Conservation (phyloP, 2,888 invertebrate species). For the Drosophila melanosoma region DNA sequence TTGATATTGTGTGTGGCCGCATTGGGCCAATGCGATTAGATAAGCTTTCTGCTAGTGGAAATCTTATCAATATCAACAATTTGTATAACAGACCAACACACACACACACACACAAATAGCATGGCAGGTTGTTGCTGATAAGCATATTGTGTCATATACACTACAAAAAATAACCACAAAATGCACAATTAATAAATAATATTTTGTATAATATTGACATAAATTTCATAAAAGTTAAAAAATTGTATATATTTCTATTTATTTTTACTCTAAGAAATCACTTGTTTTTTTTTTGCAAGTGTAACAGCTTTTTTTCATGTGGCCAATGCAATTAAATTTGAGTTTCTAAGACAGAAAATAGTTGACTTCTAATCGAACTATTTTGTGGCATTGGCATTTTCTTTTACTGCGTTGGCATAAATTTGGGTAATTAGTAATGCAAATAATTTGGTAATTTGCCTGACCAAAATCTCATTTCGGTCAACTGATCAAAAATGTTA, state of each 20-base stretch:
- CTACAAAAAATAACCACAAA: background rate
- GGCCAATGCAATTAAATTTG: conserved; percentile 31
- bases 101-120: conserved; percentile 10
- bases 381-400: conserved; percentile 2
- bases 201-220: background rate
- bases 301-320: background rate
- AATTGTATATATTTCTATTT: background rate
- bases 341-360: background rate
- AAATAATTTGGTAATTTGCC: conserved; percentile 27
- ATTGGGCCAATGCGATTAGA: conserved; percentile 65
- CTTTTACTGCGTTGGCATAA: background rate
- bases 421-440: conserved; percentile 35
- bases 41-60: conserved; percentile 58
- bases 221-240: background rate
- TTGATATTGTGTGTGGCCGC: conserved; percentile 52
- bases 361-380: conserved; percentile 10
- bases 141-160: conserved; percentile 38
- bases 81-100: conserved; percentile 20
- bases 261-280: background rate
- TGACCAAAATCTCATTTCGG: conserved; percentile 18
- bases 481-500: conserved; percentile 32
- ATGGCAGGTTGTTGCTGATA: conserved; percentile 42
- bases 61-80: conserved; percentile 56
- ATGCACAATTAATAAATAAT: background rate
- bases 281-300: background rate